Conservation (phyloP, 2,113 vertebrate species). For the Calyptomena viridis region DNA sequence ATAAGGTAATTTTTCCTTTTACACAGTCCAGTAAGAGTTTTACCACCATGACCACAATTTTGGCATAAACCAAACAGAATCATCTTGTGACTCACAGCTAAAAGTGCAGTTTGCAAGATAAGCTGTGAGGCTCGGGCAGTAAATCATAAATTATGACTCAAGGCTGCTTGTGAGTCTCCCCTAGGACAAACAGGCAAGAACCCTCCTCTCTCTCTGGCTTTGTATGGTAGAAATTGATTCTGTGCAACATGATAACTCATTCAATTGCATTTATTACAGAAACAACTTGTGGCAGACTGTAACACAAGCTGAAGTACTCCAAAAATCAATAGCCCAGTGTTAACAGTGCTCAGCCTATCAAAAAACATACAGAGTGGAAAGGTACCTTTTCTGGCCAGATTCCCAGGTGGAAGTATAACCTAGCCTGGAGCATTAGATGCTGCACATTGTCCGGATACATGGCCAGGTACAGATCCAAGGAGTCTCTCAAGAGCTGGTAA, state of each 20-base stretch:
- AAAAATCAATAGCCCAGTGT: neutral
- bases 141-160: neutral
- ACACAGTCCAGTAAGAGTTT: neutral
- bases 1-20: neutral
- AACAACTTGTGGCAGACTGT: neutral
- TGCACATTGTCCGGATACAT: conserved; percentile 98
- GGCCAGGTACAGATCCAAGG: conserved; percentile 94
- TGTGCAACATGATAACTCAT: neutral
- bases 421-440: conserved; percentile 93
- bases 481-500: conserved; percentile 95
- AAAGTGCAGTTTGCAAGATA: neutral
- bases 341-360: neutral
- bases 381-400: conserved; percentile 99
- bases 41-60: neutral
- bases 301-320: neutral
- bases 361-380: neutral
- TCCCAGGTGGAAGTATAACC: conserved; percentile 96
- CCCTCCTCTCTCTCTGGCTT: neutral
- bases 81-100: neutral
- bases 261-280: neutral
- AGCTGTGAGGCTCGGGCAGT: neutral
- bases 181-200: neutral
- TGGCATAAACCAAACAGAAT: neutral
- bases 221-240: neutral
- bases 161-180: neutral